These are phyloP conservation scores for Gadopsis marmoratus DNA, from an alignment of 2,797 vertebrate species.

Conservation along the genomic window DNA sequence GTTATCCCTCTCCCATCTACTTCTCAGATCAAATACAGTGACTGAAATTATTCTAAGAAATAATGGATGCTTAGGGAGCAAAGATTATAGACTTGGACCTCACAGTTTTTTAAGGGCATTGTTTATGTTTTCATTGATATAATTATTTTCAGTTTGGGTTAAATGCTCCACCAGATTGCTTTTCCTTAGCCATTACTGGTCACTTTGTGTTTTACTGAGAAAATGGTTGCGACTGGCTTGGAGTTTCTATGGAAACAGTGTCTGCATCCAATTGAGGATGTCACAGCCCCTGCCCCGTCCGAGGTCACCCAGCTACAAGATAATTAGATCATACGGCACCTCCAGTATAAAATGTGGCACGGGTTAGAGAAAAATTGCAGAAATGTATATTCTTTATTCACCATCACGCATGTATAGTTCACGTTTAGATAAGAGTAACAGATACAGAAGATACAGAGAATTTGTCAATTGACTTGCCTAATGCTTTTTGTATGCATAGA, in stretches of 20 bases:
- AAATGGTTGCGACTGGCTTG: conserved; percentile 36
- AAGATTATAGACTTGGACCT: conserved; percentile 13
- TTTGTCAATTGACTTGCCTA: not conserved
- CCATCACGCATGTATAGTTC: not conserved
- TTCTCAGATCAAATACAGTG: conserved; percentile 16
- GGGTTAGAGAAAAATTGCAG: not conserved
- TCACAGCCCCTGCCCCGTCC: conserved; percentile 55
- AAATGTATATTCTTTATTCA: conserved; percentile 4
- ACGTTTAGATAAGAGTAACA: not conserved
- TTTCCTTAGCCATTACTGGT: conserved; percentile 32
- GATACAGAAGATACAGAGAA: not conserved
- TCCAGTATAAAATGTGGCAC: conserved; percentile 20
- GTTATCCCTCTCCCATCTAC: not conserved
- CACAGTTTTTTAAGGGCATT: not conserved
- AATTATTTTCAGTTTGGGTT: conserved; percentile 42
- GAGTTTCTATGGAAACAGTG: conserved; percentile 77
- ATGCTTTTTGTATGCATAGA: not conserved
- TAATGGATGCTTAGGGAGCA: conserved; percentile 4
- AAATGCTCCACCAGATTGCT: conserved; percentile 1
- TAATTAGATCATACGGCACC: conserved; percentile 57
- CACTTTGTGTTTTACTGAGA: conserved; percentile 59
- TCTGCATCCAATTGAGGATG: conserved; percentile 52
- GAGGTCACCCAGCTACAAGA: conserved; percentile 52
- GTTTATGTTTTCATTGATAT: conserved; percentile 9
- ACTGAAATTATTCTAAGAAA: conserved; percentile 19